These are phyloP conservation scores for Calidris pygmaea DNA, from an alignment of 2,113 vertebrate species.

Conservation along the genomic window DNA sequence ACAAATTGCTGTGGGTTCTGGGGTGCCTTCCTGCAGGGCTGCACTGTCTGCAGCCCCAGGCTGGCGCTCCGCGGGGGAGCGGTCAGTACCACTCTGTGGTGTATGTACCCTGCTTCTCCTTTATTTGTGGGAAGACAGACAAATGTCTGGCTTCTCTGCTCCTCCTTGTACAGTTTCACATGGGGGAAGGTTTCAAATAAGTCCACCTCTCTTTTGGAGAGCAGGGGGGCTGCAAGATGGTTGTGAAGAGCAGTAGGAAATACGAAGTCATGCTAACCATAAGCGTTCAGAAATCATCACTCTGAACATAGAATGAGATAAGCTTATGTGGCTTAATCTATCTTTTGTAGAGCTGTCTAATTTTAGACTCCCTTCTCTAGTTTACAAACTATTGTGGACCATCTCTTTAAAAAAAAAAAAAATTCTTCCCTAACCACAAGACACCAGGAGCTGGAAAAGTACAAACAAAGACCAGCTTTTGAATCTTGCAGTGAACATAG, in stretches of 20 bases:
- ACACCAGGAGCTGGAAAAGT: neutral
- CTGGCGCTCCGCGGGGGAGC: neutral
- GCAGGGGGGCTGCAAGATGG: neutral
- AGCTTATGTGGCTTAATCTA: neutral
- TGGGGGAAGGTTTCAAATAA: neutral
- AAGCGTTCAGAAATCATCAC: neutral
- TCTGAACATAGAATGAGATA: neutral
- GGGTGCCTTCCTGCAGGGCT: neutral
- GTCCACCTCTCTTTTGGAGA: neutral
- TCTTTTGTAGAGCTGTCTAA: neutral
- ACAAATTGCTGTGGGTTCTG: neutral
- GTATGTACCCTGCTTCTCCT: neutral
- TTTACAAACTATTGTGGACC: neutral
- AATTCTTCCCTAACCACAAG: neutral
- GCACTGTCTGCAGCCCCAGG: neutral
- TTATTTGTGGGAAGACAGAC: neutral
- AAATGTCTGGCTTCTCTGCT: neutral
- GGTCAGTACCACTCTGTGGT: too few species aligned
- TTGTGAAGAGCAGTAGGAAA: neutral
- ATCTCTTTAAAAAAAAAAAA: neutral
- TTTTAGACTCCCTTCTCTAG: neutral
- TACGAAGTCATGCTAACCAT: neutral
- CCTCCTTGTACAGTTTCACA: neutral
- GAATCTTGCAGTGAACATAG: neutral
- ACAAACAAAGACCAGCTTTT: neutral